These are phyloP conservation scores for Julus scandinavius DNA, from an alignment of 2,888 invertebrate genomes.

Conservation along the genomic window DNA sequence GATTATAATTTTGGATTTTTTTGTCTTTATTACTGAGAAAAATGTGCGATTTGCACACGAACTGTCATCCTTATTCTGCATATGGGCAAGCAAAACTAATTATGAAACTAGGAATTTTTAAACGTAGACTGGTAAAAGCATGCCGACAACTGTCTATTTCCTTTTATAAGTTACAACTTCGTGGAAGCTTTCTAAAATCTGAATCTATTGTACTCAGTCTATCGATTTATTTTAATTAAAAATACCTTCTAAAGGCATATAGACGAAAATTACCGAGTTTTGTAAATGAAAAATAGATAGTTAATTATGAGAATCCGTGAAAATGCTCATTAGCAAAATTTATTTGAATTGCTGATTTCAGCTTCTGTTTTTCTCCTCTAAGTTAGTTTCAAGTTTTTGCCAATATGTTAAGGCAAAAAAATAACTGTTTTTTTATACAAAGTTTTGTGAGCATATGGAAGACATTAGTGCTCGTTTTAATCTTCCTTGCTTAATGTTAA, in stretches of 20 bases:
- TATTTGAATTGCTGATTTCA: background rate
- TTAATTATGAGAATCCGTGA: slow-evolving; percentile 6
- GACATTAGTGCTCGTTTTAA: too few species aligned
- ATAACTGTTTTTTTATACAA: too few species aligned
- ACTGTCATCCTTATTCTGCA: background rate
- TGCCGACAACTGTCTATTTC: background rate
- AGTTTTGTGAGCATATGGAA: too few species aligned
- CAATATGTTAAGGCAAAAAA: background rate
- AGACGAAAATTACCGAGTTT: background rate
- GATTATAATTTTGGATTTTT: slow-evolving; percentile 3
- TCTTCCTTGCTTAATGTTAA: too few species aligned
- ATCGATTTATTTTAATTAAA: slow-evolving; percentile 39
- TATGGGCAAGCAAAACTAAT: slow-evolving; percentile 28
- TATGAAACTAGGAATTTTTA: background rate
- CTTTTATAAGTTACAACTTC: background rate
- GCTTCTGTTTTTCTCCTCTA: background rate
- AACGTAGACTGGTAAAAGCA: background rate
- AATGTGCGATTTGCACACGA: background rate
- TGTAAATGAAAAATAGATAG: background rate
- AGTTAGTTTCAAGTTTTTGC: background rate
- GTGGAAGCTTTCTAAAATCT: slow-evolving; percentile 10
- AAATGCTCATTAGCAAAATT: slow-evolving; percentile 38
- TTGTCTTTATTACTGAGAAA: background rate
- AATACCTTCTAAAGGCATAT: background rate
- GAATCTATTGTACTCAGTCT: background rate